These are phyloP conservation scores for Eupristina koningsbergeri DNA, from an alignment of 1,140 invertebrate genomes.

Conservation along the genomic window DNA sequence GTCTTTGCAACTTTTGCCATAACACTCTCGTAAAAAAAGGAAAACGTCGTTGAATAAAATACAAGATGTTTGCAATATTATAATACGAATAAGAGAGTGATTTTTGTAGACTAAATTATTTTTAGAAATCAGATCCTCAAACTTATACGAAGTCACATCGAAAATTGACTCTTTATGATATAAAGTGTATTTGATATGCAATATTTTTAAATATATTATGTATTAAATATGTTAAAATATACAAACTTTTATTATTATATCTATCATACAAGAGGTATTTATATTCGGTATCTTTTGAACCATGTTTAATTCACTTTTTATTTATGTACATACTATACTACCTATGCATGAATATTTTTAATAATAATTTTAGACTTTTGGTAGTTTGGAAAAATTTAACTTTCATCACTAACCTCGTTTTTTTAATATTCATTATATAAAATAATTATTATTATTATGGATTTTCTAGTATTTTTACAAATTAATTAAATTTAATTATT, in stretches of 20 bases:
- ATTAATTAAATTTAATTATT: too few species aligned
- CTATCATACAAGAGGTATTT: not conserved
- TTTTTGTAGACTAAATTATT: not conserved
- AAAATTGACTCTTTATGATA: not conserved
- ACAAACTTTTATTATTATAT: not conserved
- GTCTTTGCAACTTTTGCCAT: not conserved
- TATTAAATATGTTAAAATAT: not conserved
- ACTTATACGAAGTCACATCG: not conserved
- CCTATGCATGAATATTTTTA: not conserved
- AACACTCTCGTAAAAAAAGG: conserved; percentile 3
- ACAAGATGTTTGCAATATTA: not conserved
- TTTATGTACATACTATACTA: not conserved
- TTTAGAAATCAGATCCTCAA: not conserved
- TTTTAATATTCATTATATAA: too few species aligned
- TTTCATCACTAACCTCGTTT: too few species aligned
- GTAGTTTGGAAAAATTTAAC: not conserved
- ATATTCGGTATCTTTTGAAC: not conserved
- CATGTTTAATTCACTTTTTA: not conserved
- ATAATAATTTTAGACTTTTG: not conserved
- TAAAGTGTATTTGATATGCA: not conserved
- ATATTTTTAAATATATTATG: not conserved
- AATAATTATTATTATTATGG: too few species aligned
- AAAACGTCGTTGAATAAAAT: not conserved
- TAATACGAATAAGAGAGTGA: not conserved
- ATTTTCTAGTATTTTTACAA: too few species aligned